A percentile compares a stretch with the other conserved stretches of the same genome.
Evolutionary conservation across 2,797 vertebrate genomes (phyloP).

Genomic region (Smutsia temminckii): DNA sequence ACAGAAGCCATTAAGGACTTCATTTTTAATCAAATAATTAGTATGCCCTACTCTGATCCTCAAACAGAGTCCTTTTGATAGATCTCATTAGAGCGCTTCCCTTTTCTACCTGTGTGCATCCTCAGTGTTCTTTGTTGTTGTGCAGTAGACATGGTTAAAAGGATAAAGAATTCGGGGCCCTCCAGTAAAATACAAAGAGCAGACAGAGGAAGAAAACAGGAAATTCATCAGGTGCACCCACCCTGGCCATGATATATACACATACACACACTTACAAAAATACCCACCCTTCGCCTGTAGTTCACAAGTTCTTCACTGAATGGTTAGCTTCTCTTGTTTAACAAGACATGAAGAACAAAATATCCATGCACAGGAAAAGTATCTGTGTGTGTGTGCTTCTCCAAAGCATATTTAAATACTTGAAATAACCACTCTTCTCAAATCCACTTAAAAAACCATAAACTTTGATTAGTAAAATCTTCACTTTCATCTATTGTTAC

Average conservation of each 20-base stretch:
- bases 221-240: not conserved
- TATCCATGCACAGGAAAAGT: not conserved
- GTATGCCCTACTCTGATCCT: not conserved
- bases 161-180: not conserved
- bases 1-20: not conserved
- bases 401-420: constrained; percentile 33
- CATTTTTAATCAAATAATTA: not conserved
- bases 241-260: not conserved
- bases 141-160: not conserved
- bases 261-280: not conserved
- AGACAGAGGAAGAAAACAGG: constrained; percentile 2
- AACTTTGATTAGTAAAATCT: not conserved
- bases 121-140: not conserved
- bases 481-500: constrained; percentile 4
- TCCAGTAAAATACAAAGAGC: not conserved
- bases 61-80: not conserved
- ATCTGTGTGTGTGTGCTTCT: not conserved
- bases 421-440: not conserved
- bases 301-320: not conserved
- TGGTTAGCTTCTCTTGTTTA: constrained; percentile 8
- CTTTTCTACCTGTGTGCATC: not conserved
- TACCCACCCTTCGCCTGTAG: not conserved
- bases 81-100: not conserved
- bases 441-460: not conserved
- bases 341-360: not conserved